phyloP scores from a whole-genome alignment of 2,888 invertebrate genomes.

The Ceratothoa steindachneri region DNA sequence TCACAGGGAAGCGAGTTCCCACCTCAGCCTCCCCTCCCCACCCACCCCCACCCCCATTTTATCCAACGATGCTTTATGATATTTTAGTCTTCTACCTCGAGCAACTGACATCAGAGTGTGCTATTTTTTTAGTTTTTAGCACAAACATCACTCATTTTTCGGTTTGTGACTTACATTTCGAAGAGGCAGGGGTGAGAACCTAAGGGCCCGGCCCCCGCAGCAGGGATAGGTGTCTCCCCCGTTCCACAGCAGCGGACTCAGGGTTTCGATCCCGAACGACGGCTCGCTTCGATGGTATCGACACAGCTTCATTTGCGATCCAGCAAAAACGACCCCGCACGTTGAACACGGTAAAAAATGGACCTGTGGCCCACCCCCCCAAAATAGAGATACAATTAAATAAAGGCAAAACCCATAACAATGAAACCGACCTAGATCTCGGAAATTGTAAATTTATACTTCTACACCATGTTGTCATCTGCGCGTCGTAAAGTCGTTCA shows the following conservation, averaged over 20 bases:
- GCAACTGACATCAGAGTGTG: too few species aligned
- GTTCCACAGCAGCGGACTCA: slow-evolving; percentile 37
- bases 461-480: too few species aligned
- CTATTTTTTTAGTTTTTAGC: too few species aligned
- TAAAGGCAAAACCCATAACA: too few species aligned
- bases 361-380: slow-evolving; percentile 76
- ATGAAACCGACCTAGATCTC: too few species aligned
- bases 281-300: slow-evolving; percentile 73
- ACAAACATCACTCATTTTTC: too few species aligned
- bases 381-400: neutral
- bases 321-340: slow-evolving; percentile 60
- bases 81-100: too few species aligned
- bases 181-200: slow-evolving; percentile 67
- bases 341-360: slow-evolving; percentile 77
- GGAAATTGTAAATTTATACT: neutral
- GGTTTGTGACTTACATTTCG: slow-evolving; percentile 39
- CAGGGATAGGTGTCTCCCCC: slow-evolving; percentile 66
- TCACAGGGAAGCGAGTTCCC: too few species aligned
- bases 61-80: too few species aligned
- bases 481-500: too few species aligned
- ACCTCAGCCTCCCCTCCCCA: too few species aligned
- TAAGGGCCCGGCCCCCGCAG: slow-evolving; percentile 78
- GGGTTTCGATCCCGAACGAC: slow-evolving; percentile 66
- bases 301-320: slow-evolving; percentile 58
- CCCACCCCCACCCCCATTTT: too few species aligned